A percentile compares a stretch with the other conserved stretches of the same genome.
Evolutionary conservation across 2,888 invertebrate species (phyloP).

Genomic region (Hydroisotoma schaefferi): DNA sequence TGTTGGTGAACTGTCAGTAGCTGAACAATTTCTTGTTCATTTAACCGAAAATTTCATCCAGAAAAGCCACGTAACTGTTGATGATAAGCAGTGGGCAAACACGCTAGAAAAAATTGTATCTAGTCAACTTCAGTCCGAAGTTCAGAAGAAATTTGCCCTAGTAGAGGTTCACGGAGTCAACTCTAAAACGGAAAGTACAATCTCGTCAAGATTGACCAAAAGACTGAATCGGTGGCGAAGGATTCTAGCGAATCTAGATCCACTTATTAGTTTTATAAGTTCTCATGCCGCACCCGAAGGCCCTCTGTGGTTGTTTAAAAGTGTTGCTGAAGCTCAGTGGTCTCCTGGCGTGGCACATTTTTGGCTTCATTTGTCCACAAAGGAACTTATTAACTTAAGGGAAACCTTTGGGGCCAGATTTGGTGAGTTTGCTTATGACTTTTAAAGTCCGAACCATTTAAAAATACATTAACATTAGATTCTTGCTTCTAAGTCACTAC

Average conservation of each 20-base stretch:
- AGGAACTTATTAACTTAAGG: neutral
- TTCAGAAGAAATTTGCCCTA: constrained; percentile 15
- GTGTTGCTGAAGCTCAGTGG: neutral
- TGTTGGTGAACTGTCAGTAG: neutral
- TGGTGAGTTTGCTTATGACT: neutral
- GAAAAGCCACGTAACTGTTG: constrained; percentile 8
- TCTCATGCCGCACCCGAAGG: neutral
- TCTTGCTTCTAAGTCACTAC: no score
- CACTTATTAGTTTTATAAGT: constrained; percentile 28
- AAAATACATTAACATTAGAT: neutral
- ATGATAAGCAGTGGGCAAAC: constrained; percentile 20
- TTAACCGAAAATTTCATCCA: constrained; percentile 8
- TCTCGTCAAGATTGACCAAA: constrained; percentile 21
- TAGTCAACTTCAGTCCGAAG: constrained; percentile 23
- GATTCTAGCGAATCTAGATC: constrained; percentile 40
- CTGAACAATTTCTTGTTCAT: constrained; percentile 6
- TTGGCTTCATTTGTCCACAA: constrained; percentile 1
- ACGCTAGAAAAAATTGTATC: constrained; percentile 24
- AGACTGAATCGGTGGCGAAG: constrained; percentile 40
- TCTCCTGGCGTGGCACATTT: neutral
- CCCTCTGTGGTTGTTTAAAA: neutral
- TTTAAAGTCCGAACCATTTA: no score
- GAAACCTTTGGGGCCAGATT: neutral
- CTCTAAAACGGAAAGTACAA: neutral
- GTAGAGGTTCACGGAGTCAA: constrained; percentile 14